A percentile compares a stretch with the other conserved stretches of the same genome.
These are phyloP conservation scores for Sebastes cheni DNA, from an alignment of 2,797 vertebrate genomes.

Conservation along the genomic window DNA sequence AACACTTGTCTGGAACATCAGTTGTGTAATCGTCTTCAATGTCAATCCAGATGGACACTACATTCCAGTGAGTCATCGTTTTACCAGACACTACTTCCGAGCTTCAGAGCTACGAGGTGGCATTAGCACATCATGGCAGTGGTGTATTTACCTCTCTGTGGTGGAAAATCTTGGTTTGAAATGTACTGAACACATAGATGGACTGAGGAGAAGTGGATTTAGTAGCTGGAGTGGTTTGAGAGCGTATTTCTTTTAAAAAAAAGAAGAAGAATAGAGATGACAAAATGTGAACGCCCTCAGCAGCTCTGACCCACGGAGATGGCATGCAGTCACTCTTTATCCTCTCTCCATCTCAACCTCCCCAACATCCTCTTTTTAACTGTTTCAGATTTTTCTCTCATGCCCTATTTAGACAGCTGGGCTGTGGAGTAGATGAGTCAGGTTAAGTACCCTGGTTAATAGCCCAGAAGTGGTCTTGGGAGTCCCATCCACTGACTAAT, in stretches of 20 bases:
- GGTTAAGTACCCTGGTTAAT: conserved; percentile 32
- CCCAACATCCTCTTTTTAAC: not conserved
- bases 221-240: not conserved
- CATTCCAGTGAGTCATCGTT: not conserved
- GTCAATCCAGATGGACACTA: not conserved
- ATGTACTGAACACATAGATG: not conserved
- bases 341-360: not conserved
- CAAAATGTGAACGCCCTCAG: not conserved
- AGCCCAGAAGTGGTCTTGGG: conserved; percentile 10
- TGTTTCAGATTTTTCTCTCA: conserved; percentile 19
- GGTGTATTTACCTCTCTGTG: not conserved
- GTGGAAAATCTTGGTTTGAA: not conserved
- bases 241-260: not conserved
- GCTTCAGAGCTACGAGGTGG: not conserved
- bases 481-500: conserved; percentile 55
- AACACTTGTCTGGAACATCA: not conserved
- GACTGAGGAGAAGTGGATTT: not conserved
- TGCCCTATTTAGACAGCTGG: conserved; percentile 51
- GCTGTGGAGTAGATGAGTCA: conserved; percentile 63
- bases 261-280: not conserved
- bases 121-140: not conserved
- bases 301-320: not conserved
- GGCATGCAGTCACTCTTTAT: not conserved
- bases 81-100: not conserved
- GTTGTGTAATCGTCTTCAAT: not conserved